phyloP scores from a whole-genome alignment of 2,113 vertebrate species.

The Laterallus jamaicensis region DNA sequence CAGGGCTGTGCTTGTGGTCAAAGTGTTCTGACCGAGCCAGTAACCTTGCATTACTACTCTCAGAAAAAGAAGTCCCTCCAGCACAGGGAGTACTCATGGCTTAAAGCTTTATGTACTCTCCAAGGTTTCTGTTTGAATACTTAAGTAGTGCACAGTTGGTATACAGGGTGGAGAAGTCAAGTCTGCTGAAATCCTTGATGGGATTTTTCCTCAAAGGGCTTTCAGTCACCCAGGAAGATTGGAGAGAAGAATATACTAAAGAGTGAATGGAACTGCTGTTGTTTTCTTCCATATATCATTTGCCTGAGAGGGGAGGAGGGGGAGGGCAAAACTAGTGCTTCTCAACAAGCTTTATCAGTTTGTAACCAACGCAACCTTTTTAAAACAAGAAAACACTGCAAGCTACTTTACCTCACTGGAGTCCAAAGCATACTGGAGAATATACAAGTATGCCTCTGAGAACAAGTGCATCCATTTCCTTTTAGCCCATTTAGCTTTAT shows the following conservation, averaged over 20 bases:
- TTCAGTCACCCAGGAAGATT: not conserved
- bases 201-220: not conserved
- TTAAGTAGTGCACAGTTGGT: not conserved
- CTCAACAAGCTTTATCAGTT: not conserved
- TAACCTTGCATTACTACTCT: not conserved
- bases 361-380: not conserved
- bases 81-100: not conserved
- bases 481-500: not conserved
- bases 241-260: not conserved
- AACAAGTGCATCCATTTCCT: not conserved
- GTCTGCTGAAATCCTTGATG: not conserved
- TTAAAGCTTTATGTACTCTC: not conserved
- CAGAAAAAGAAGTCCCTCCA: not conserved
- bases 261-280: not conserved
- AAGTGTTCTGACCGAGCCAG: not conserved
- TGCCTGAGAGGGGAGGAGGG: not conserved
- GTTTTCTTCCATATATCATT: not conserved
- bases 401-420: not conserved
- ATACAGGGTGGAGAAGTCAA: not conserved
- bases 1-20: not conserved
- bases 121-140: not conserved
- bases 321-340: accelerated
- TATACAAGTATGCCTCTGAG: not conserved
- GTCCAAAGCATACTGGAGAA: not conserved
- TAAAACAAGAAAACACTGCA: not conserved